Percentiles rank a stretch among this genome's conserved stretches.
Conservation (phyloP, 2,888 invertebrate species). For the Drosophila aldrichi region DNA sequence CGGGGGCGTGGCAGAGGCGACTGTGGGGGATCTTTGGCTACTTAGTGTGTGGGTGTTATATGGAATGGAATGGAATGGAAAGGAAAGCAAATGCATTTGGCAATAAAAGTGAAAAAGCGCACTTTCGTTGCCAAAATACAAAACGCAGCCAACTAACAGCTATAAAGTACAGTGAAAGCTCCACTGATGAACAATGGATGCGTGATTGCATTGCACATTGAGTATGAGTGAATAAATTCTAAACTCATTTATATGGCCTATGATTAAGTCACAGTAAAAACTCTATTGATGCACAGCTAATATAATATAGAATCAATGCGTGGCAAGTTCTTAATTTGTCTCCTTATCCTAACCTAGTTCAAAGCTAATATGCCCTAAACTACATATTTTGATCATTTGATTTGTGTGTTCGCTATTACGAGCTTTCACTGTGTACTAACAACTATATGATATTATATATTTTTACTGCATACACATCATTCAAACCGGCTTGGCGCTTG, state of each 20-base stretch:
- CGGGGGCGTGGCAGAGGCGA: slow-evolving; percentile 7
- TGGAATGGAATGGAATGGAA: slow-evolving; percentile 40
- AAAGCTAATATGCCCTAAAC: neutral
- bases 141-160: neutral
- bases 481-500: slow-evolving; percentile 19
- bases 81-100: slow-evolving; percentile 45
- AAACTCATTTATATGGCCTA: neutral
- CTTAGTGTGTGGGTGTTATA: slow-evolving; percentile 24
- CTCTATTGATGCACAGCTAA: neutral
- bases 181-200: neutral
- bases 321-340: neutral
- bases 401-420: slow-evolving; percentile 1
- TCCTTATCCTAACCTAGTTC: neutral
- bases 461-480: slow-evolving; percentile 11
- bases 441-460: slow-evolving; percentile 16
- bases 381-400: neutral
- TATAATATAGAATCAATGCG: neutral
- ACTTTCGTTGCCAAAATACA: slow-evolving; percentile 68
- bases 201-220: neutral
- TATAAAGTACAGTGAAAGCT: slow-evolving; percentile 10
- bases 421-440: slow-evolving; percentile 19
- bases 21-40: neutral
- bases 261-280: neutral
- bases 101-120: slow-evolving; percentile 55
- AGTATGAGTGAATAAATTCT: neutral